phyloP scores from a whole-genome alignment of 1,140 invertebrate species.

The Chionoecetes opilio region DNA sequence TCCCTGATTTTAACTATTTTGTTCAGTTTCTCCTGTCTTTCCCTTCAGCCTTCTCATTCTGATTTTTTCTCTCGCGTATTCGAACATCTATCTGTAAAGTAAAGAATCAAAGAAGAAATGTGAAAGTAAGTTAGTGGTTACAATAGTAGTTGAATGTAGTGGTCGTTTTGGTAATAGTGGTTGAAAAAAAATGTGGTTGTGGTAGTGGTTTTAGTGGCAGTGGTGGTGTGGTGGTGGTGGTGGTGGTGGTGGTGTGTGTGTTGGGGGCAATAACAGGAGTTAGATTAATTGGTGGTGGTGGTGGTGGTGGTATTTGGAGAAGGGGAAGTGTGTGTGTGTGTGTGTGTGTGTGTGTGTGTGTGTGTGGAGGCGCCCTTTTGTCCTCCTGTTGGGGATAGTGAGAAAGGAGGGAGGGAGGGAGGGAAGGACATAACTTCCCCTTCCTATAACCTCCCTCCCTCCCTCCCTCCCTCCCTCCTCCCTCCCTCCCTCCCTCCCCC shows the following conservation, averaged over 20 bases:
- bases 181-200: no score
- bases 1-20: not conserved
- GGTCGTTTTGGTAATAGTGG: no score
- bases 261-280: no score
- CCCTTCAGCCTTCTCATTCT: not conserved
- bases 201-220: not conserved
- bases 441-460: not conserved
- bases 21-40: no score
- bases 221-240: not conserved
- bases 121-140: no score
- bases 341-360: not conserved
- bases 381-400: no score
- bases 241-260: no score
- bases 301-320: not conserved
- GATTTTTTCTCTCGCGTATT: not conserved
- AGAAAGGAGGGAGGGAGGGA: constrained; percentile 1
- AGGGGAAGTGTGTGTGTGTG: not conserved
- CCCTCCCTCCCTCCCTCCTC: not conserved
- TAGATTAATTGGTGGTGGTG: not conserved
- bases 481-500: not conserved
- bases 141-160: no score
- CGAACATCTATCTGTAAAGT: no score
- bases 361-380: no score
- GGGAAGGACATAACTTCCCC: not conserved
- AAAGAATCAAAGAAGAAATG: no score